Conservation (phyloP, 2,888 invertebrate genomes). For the Zygothrica quintamaculata region DNA sequence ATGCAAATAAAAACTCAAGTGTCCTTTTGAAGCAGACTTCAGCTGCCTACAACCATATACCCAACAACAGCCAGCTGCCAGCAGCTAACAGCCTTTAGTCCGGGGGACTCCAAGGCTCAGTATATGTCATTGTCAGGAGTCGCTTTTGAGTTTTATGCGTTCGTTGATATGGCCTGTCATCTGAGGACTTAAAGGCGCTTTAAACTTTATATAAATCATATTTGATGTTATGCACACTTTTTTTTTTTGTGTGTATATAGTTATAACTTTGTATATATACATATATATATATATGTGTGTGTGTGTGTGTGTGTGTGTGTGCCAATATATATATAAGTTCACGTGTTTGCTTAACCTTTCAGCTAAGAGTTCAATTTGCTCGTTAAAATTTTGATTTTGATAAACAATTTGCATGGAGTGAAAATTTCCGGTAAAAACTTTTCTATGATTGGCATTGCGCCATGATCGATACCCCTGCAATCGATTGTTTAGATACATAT, state of each 20-base stretch:
- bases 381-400: conserved; percentile 40
- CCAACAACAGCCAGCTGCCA: conserved; percentile 10
- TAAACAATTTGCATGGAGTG: conserved; percentile 48
- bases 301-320: not conserved
- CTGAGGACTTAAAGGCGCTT: conserved; percentile 32
- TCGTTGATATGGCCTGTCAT: conserved; percentile 23
- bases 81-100: not conserved
- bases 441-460: conserved; percentile 50
- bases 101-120: conserved; percentile 1
- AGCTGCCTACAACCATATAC: conserved; percentile 1
- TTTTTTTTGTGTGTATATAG: conserved; percentile 12
- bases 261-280: too few relatives aligned
- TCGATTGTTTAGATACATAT: conserved; percentile 37
- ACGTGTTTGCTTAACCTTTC: conserved; percentile 66
- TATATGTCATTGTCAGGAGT: conserved; percentile 54
- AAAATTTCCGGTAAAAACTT: conserved; percentile 4
- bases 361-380: conserved; percentile 65
- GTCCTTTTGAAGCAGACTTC: conserved; percentile 48
- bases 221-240: not conserved
- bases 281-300: not conserved
- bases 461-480: conserved; percentile 21
- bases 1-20: conserved; percentile 78
- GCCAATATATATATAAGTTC: not conserved
- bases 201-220: conserved; percentile 4
- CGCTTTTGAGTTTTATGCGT: conserved; percentile 42